Conservation (phyloP, 2,888 invertebrate species). For the Aethes cnicana region DNA sequence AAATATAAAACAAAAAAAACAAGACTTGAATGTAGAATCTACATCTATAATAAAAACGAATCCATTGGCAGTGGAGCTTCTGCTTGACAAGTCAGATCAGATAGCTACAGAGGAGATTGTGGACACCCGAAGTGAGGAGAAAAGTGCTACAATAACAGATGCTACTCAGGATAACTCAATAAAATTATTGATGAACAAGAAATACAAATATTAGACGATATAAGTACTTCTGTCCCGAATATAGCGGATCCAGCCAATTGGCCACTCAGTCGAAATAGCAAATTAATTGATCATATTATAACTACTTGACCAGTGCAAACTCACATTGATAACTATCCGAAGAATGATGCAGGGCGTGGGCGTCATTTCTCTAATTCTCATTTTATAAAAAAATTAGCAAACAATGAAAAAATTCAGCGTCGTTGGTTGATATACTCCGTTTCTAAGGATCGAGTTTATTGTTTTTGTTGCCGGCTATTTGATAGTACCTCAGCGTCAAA, state of each 20-base stretch:
- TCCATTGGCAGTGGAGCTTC: constrained; percentile 31
- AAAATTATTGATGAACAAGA: too few relatives aligned
- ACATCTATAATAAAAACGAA: constrained; percentile 35
- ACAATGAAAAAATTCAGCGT: constrained; percentile 35
- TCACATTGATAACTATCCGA: constrained; percentile 27
- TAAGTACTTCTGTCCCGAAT: too few relatives aligned
- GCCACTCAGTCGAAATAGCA: too few relatives aligned
- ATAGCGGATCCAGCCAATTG: too few relatives aligned
- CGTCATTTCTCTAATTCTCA: constrained; percentile 35
- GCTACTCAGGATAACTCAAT: too few relatives aligned
- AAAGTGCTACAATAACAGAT: too few relatives aligned
- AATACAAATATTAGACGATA: too few relatives aligned
- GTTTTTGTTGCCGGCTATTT: constrained; percentile 38
- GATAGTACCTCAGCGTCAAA: constrained; percentile 34
- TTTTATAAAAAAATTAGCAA: constrained; percentile 33
- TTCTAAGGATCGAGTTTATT: constrained; percentile 36
- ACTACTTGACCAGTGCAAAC: constrained; percentile 30
- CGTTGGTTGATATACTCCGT: constrained; percentile 37
- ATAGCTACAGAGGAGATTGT: too few relatives aligned
- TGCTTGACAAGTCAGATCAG: too few relatives aligned
- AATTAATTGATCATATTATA: too few relatives aligned
- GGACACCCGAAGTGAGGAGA: too few relatives aligned
- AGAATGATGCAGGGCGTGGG: constrained; percentile 29
- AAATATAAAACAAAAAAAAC: constrained; percentile 36
- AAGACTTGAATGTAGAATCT: constrained; percentile 34